phyloP scores from a whole-genome alignment of 2,797 vertebrate genomes.

The Lithobates sylvaticus region DNA sequence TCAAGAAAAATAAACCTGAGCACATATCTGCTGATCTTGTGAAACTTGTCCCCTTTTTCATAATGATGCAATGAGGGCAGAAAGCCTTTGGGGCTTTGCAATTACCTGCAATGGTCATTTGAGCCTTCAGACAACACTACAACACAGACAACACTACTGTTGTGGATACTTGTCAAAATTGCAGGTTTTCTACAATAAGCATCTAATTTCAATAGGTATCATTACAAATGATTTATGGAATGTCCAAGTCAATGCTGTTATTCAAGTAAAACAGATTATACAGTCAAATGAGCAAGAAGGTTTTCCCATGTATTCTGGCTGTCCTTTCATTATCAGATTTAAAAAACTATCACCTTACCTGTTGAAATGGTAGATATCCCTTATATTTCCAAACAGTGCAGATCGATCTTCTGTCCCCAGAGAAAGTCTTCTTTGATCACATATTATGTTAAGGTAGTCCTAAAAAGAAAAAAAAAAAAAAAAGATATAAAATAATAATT shows the following conservation, averaged over 20 bases:
- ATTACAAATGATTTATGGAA: neutral
- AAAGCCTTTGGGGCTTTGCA: neutral
- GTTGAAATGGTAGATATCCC: slow-evolving; percentile 94
- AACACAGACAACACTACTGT: too few relatives aligned
- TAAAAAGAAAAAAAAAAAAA: slow-evolving; percentile 72
- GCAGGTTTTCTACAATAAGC: neutral
- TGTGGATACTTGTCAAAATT: neutral
- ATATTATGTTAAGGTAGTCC: slow-evolving; percentile 95
- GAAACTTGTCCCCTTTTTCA: too few relatives aligned
- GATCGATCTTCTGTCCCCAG: slow-evolving; percentile 89
- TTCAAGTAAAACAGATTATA: neutral
- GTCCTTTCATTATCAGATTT: too few relatives aligned
- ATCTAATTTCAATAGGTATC: neutral
- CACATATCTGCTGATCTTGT: neutral
- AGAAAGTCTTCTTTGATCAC: slow-evolving; percentile 86
- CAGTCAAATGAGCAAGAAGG: neutral
- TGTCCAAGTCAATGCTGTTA: neutral
- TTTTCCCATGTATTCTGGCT: neutral
- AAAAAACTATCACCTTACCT: slow-evolving; percentile 78
- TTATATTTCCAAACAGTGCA: slow-evolving; percentile 95
- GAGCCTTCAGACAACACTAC: too few relatives aligned
- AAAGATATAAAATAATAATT: neutral
- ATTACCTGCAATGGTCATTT: neutral
- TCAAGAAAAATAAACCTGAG: neutral
- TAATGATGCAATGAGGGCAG: neutral